These are phyloP conservation scores for Cactoblastis cactorum DNA, from an alignment of 2,888 invertebrate species.

Conservation along the genomic window DNA sequence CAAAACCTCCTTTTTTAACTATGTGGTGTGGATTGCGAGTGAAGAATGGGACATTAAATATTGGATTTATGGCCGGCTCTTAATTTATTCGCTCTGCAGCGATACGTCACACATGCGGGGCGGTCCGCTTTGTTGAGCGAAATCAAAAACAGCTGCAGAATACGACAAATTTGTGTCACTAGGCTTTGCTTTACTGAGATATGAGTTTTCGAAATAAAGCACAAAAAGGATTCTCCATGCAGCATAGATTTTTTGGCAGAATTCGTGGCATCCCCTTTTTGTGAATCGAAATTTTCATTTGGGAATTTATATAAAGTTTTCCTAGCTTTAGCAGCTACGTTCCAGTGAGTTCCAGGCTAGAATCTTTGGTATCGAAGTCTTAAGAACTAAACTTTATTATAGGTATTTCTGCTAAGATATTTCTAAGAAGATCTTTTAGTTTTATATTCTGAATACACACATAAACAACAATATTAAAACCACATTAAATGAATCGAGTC, in stretches of 20 bases:
- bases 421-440: no score
- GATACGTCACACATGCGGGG: conserved; percentile 55
- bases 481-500: conserved; percentile 6
- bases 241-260: neutral
- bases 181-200: neutral
- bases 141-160: conserved; percentile 52
- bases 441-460: no score
- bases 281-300: no score
- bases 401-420: no score
- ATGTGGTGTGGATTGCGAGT: conserved; percentile 16
- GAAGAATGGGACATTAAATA: neutral
- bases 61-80: conserved; percentile 22
- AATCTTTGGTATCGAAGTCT: no score
- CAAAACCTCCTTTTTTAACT: conserved; percentile 17
- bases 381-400: no score
- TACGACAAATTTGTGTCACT: conserved; percentile 9
- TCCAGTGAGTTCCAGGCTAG: no score
- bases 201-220: neutral
- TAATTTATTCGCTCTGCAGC: conserved; percentile 36
- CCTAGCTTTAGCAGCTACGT: no score
- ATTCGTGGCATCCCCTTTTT: no score
- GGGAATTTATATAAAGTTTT: no score
- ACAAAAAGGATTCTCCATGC: neutral
- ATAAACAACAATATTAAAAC: neutral
- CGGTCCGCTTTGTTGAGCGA: conserved; percentile 54